Base-by-base conservation (phyloP, 2,797 vertebrate species). In the Lepidocolaptes lacrymiger region DNA sequence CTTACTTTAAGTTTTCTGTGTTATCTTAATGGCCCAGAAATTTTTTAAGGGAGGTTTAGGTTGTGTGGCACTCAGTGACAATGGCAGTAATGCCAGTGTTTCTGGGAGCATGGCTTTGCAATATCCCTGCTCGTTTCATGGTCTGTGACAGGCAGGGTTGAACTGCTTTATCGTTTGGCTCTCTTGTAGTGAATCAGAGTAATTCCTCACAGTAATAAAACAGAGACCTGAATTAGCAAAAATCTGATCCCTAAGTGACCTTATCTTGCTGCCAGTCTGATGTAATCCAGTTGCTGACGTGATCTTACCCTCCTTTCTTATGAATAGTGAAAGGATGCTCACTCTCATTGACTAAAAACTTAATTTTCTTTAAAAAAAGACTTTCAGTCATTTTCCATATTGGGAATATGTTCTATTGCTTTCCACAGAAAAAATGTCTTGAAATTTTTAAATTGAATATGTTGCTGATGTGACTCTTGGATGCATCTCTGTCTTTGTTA, bases 211-310 rank as follows among this genome's bases (percentile, higher is more conserved):
- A 73, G 92, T 83, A 91, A 91, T 93, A 95, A 95, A 91, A 16
- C 23, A 61, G 72, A 90, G 80, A 89, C n/a, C 74, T 85, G 88
- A 95, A 96, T 89, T 93, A 94, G 93, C 85, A 90, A 93, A 93
- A 92, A 75, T 95, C 87, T 91, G 85, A 93, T 93, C 93, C 85
- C 66, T 81, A 89, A 90, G 63, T 93, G 95, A 95, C 92, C 85
- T 93, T 86, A 75, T 81, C 87, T 43, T 95, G 71, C 84, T 92
- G 79, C 61, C 81, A 85, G 83, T 84, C 90, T 96, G 92, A 91
- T 74, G 81, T 93, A 94, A 95, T 86, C 74, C 73, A 62, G 67
- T 79, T 89, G 92, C 51, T 91, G 91, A 81, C 0, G 16, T 74
- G 62, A 64, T 96, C 48, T 72, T 91, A 83, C 36, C 55, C 85